These are phyloP conservation scores for Dryomyza anilis DNA, from an alignment of 2,888 invertebrate genomes.

Conservation along the genomic window DNA sequence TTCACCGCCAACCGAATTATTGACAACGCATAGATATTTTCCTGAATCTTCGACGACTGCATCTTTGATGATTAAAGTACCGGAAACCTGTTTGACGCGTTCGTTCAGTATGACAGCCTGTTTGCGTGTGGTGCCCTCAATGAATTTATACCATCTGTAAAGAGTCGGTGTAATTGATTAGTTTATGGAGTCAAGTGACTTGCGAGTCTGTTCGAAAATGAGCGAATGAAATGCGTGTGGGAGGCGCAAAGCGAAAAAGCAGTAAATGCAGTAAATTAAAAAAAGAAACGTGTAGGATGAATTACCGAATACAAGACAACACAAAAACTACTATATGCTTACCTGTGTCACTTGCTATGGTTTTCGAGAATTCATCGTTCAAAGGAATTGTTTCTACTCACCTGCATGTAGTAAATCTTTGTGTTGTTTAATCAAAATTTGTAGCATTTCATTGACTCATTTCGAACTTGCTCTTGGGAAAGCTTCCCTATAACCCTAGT, in stretches of 20 bases:
- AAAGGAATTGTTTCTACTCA: too few relatives aligned
- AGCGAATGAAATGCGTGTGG: conserved; percentile 38
- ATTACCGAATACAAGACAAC: conserved; percentile 1
- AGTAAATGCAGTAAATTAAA: background rate
- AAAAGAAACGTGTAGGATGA: background rate
- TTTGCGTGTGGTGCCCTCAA: conserved; percentile 83
- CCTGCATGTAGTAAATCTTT: background rate
- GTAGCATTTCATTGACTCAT: conserved; percentile 22
- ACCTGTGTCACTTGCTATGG: background rate
- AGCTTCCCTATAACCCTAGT: conserved; percentile 28
- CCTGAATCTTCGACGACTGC: conserved; percentile 92
- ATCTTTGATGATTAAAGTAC: conserved; percentile 89
- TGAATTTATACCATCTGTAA: conserved; percentile 94
- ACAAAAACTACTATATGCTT: conserved; percentile 5
- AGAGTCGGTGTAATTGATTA: conserved; percentile 23
- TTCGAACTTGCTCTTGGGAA: conserved; percentile 8
- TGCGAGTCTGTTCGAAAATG: conserved; percentile 35
- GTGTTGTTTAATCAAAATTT: conserved; percentile 6
- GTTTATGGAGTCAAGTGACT: background rate
- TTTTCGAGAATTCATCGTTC: too few relatives aligned
- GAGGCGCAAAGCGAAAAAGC: conserved; percentile 17
- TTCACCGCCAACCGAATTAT: conserved; percentile 92
- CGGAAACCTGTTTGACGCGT: conserved; percentile 89
- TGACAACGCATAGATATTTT: conserved; percentile 91
- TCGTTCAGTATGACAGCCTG: conserved; percentile 90